These are phyloP conservation scores for Serilophus lunatus DNA, from an alignment of 2,113 vertebrate species.

Conservation along the genomic window DNA sequence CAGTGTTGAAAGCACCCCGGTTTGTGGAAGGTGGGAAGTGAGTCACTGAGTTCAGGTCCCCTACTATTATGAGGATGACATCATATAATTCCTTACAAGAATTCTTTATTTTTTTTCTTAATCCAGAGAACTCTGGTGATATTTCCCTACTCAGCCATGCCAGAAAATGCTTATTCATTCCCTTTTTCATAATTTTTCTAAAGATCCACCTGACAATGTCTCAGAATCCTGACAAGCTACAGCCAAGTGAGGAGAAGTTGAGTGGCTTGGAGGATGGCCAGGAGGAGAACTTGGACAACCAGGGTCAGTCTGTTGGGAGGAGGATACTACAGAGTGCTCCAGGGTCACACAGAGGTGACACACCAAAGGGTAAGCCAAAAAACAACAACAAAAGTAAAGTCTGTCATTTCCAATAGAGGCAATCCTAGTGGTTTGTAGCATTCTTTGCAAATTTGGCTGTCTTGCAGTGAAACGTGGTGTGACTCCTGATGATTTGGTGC, in stretches of 20 bases:
- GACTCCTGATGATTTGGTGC: background rate
- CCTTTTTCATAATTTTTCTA: background rate
- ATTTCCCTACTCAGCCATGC: background rate
- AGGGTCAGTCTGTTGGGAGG: conserved; percentile 71
- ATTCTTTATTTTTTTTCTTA: background rate
- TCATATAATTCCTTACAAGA: background rate
- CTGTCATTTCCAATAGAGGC: background rate
- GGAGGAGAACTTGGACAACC: conserved; percentile 54
- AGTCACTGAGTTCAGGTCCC: background rate
- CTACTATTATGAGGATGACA: background rate
- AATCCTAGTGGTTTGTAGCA: background rate
- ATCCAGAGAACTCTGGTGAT: background rate
- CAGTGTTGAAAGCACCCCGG: background rate
- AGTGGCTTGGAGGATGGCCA: conserved; percentile 57
- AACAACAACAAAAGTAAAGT: background rate
- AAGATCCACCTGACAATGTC: conserved; percentile 78
- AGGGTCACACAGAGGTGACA: conserved; percentile 70
- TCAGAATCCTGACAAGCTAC: conserved; percentile 76
- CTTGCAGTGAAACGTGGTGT: background rate
- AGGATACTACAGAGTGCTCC: conserved; percentile 68
- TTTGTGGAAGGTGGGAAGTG: background rate
- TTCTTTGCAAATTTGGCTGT: background rate
- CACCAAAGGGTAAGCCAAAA: conserved; percentile 79
- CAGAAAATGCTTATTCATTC: background rate
- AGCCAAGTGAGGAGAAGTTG: conserved; percentile 64